These are phyloP conservation scores for Agrypnia vestita DNA, from an alignment of 1,140 invertebrate species.

Conservation along the genomic window DNA sequence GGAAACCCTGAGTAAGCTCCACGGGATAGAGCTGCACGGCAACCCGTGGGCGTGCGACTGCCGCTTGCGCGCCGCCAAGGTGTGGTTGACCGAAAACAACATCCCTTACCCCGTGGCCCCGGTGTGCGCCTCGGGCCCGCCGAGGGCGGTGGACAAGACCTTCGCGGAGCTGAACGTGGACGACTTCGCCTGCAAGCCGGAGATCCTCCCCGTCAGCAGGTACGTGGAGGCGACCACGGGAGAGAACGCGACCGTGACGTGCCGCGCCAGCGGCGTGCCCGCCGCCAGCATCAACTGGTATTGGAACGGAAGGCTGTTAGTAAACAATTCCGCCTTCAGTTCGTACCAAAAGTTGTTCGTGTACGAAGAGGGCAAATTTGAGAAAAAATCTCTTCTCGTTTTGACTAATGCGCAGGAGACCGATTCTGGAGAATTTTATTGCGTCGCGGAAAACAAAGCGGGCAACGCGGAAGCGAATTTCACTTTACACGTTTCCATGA, in stretches of 20 bases:
- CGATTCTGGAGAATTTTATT: constrained; percentile 92
- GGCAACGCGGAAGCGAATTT: constrained; percentile 94
- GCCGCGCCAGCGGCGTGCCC: constrained; percentile 85
- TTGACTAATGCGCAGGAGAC: constrained; percentile 90
- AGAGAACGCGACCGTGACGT: constrained; percentile 88
- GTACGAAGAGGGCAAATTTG: constrained; percentile 82
- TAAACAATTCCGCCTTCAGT: constrained; percentile 86
- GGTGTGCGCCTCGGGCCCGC: constrained; percentile 80
- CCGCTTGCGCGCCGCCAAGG: constrained; percentile 84
- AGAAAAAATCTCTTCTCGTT: constrained; percentile 86
- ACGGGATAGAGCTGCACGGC: constrained; percentile 89
- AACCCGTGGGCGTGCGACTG: constrained; percentile 96
- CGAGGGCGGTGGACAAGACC: constrained; percentile 77
- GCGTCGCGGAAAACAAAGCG: constrained; percentile 92
- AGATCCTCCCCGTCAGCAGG: constrained; percentile 83
- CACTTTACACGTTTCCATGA: constrained; percentile 86
- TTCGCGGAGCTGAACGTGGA: constrained; percentile 85
- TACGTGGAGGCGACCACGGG: constrained; percentile 85
- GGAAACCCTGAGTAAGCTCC: constrained; percentile 81
- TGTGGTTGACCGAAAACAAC: constrained; percentile 89
- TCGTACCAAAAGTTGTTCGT: constrained; percentile 87
- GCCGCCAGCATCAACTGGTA: constrained; percentile 90
- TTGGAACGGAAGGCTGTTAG: constrained; percentile 86
- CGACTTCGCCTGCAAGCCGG: constrained; percentile 91
- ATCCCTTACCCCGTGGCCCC: constrained; percentile 86